phyloP scores from a whole-genome alignment of 2,797 vertebrate genomes.

The Perodicticus potto region DNA sequence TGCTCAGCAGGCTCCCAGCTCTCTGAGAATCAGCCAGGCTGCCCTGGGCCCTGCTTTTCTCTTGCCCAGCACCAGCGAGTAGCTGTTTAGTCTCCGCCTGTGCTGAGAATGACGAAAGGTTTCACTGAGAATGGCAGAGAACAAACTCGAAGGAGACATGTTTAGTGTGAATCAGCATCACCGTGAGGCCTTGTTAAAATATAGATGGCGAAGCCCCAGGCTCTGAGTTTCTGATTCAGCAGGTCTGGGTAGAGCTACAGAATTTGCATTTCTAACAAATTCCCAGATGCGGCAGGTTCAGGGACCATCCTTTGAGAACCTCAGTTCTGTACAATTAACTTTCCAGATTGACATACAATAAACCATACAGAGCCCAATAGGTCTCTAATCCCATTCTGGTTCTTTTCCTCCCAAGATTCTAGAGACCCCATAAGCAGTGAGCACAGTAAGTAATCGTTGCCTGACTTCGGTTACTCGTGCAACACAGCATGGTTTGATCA shows the following conservation, averaged over 20 bases:
- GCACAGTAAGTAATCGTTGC: background rate
- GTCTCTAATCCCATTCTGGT: background rate
- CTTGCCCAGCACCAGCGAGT: background rate
- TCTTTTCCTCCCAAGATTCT: background rate
- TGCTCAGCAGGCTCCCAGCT: background rate
- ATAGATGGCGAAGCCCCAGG: background rate
- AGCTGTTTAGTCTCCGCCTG: background rate
- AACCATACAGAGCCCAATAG: background rate
- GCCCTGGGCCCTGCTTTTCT: accelerated
- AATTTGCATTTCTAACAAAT: slow-evolving; percentile 3
- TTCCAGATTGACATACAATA: background rate
- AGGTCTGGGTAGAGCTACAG: background rate
- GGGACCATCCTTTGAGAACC: background rate
- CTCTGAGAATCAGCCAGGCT: background rate
- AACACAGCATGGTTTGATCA: background rate
- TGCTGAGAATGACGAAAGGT: background rate
- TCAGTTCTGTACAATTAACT: background rate
- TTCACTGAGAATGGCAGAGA: background rate
- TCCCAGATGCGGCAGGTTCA: background rate
- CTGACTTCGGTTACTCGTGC: accelerated
- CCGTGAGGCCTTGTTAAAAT: background rate
- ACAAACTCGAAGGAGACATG: background rate
- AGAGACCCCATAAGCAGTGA: background rate
- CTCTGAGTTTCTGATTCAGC: background rate
- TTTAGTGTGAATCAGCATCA: background rate